Base-by-base conservation (phyloP, 2,113 vertebrate species). In the Tichodroma muraria region DNA sequence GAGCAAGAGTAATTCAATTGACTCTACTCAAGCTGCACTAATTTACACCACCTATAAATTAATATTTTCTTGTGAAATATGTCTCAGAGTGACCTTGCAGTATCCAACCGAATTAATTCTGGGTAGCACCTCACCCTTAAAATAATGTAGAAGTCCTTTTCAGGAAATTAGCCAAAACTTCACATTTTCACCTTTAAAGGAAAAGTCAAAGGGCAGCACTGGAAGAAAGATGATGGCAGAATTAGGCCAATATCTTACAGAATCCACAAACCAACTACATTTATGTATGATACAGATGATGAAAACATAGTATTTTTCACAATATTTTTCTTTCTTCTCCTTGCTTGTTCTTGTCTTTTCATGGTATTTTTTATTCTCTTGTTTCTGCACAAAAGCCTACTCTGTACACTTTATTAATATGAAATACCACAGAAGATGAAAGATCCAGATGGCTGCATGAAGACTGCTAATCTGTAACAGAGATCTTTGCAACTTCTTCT, bases 21-120 rank as follows among this genome's bases (percentile, higher is more conserved):
- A 88, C 72, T 94, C 90, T 80, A 83, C 52, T 88, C 89, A 83
- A 90, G 90, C 90, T 89, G 90, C 92, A 93, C 88, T 90, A 84
- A 95, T 90, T 95, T 95, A 83, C 81, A 93, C 49, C 64, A 95
- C 90, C 85, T 90, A 44, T 91, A 94, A 90, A 94, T 94, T 91
- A 60, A 78, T 94, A 33, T 88, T 70, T 94, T 75, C 83, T 68
- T 61, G 52, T 78, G 76, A 91, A 91, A 64, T 75, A 83, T 68
- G 64, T 72, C 76, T 68, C 80, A 27, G n/a, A 94, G n/a, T 93
- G 87, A 95, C 89, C 81, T 82, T 94, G 78, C 4, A 6, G 30
- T 66, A 85, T 57, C 38, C 50, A 77, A 57, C 13, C 52, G 38
- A 85, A 71, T 50, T 76, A 59, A 90, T 94, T 92, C 70, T n/a